Percentiles rank a stretch among this genome's conserved stretches.
Evolutionary conservation across 2,888 invertebrate species (phyloP).

Genomic region (Lottia gigantea): DNA sequence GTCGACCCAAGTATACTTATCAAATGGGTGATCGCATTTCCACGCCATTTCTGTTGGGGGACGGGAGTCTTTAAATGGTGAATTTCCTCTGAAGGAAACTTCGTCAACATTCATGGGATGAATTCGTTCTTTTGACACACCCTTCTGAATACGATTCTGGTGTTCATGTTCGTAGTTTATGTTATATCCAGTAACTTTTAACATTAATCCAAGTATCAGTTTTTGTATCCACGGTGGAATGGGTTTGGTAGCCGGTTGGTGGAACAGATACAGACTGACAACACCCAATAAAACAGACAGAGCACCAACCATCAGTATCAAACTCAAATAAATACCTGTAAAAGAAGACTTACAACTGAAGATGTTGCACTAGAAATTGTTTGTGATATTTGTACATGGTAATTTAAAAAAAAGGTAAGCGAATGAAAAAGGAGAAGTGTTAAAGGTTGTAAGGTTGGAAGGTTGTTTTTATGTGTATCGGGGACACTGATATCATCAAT

Average conservation of each 20-base stretch:
- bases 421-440: no score
- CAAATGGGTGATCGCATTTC: neutral
- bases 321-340: conserved; percentile 39
- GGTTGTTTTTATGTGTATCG: no score
- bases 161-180: neutral
- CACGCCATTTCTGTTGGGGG: neutral
- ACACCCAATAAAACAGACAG: conserved; percentile 35
- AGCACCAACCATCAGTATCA: conserved; percentile 31
- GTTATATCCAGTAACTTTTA: neutral
- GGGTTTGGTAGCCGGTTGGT: conserved; percentile 18
- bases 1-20: conserved; percentile 13
- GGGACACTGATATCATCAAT: no score
- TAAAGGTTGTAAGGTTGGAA: no score
- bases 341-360: neutral
- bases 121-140: neutral
- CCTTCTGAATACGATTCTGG: neutral
- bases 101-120: neutral
- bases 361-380: no score
- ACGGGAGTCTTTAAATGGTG: neutral
- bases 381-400: no score
- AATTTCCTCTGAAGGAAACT: neutral
- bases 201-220: conserved; percentile 12
- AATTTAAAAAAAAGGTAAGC: no score
- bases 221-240: conserved; percentile 24
- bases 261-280: conserved; percentile 31